A percentile compares a stretch with the other conserved stretches of the same genome.
Evolutionary conservation across 2,888 invertebrate genomes (phyloP).

Genomic region (Anarsia innoxiella): DNA sequence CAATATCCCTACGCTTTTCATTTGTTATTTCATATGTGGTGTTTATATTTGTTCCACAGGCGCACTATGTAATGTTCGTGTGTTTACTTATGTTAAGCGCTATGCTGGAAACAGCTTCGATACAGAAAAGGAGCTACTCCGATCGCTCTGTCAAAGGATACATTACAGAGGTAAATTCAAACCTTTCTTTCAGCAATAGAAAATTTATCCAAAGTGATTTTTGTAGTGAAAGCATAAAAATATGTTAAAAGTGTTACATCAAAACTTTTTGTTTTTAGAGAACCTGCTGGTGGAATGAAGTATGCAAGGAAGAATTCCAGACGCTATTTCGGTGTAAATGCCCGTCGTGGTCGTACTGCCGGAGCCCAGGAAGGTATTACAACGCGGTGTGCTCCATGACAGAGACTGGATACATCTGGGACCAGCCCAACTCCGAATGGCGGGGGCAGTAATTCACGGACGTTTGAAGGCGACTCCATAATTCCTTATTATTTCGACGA

Average conservation of each 20-base stretch:
- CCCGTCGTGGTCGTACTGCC: constrained; percentile 91
- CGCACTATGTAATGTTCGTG: constrained; percentile 51
- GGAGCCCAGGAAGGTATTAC: constrained; percentile 91
- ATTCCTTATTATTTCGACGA: constrained; percentile 15
- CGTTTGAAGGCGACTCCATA: not conserved
- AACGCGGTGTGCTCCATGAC: constrained; percentile 94
- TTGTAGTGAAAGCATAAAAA: not conserved
- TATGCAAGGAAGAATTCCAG: constrained; percentile 94
- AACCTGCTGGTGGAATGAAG: constrained; percentile 95
- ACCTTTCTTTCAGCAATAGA: not conserved
- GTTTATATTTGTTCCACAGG: constrained; percentile 35
- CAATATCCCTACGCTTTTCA: constrained; percentile 19
- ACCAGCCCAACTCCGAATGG: constrained; percentile 79
- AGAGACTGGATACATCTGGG: constrained; percentile 93
- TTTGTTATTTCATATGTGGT: constrained; percentile 27
- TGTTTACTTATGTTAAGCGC: constrained; percentile 50
- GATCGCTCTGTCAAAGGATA: constrained; percentile 89
- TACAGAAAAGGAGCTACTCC: constrained; percentile 82
- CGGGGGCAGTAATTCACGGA: constrained; percentile 44
- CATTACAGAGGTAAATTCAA: constrained; percentile 83
- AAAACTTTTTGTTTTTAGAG: constrained; percentile 74
- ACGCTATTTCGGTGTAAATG: constrained; percentile 90
- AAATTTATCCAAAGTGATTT: not conserved
- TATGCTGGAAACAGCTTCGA: constrained; percentile 46
- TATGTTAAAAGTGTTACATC: too few species aligned